phyloP scores from a whole-genome alignment of 2,797 vertebrate genomes.

The Zalophus californianus region DNA sequence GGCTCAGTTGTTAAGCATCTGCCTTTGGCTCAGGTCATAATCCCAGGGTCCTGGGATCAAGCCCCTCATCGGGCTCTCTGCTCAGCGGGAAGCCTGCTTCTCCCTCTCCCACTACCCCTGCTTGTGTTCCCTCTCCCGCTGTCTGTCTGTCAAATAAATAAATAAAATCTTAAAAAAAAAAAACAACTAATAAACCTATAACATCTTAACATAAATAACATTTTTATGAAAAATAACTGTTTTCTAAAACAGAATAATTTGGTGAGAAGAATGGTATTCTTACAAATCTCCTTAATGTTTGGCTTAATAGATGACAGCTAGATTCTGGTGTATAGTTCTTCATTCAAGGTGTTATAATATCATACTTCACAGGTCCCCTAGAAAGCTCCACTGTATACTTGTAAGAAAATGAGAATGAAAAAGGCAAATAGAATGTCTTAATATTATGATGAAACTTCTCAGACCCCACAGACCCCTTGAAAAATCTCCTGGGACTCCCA shows the following conservation, averaged over 20 bases:
- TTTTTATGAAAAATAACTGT: slow-evolving; percentile 36
- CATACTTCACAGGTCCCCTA: not conserved
- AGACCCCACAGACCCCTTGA: not conserved
- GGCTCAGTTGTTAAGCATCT: too few species aligned
- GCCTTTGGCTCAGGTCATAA: too few species aligned
- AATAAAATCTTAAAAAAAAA: too few species aligned
- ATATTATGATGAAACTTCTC: not conserved
- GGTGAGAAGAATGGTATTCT: not conserved
- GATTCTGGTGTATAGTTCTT: not conserved
- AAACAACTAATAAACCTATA: not conserved
- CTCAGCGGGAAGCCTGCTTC: too few species aligned
- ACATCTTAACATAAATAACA: not conserved
- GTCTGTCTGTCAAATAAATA: too few species aligned
- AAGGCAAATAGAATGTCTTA: not conserved
- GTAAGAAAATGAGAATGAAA: not conserved
- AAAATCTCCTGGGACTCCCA: not conserved
- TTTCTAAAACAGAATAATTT: slow-evolving; percentile 40
- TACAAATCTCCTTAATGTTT: not conserved
- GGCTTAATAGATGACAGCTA: not conserved
- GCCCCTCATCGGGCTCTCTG: too few species aligned
- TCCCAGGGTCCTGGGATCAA: too few species aligned
- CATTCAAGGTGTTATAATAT: not conserved
- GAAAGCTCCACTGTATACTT: not conserved
- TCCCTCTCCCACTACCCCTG: too few species aligned
- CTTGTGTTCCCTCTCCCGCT: too few species aligned